phyloP scores from a whole-genome alignment of 1,140 invertebrate genomes.

The Drosophila truncata region DNA sequence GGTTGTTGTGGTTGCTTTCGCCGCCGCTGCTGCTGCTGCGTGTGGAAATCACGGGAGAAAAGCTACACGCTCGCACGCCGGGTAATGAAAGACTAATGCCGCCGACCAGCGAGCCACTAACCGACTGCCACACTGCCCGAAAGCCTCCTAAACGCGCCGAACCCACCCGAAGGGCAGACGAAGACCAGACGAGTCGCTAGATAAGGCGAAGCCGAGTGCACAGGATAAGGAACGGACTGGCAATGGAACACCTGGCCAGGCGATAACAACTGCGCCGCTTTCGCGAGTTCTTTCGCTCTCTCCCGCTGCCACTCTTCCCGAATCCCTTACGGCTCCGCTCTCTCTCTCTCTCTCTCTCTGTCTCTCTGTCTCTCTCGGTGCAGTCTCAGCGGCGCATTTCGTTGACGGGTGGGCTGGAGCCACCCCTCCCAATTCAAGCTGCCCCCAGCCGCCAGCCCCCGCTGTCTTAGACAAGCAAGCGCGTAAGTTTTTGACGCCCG shows the following conservation, averaged over 20 bases:
- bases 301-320: conserved; percentile 1
- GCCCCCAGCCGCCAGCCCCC: conserved; percentile 9
- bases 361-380: conserved; percentile 30
- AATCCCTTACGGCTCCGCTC: background rate
- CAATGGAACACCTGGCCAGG: conserved; percentile 54
- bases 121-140: conserved; percentile 66
- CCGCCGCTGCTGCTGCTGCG: conserved; percentile 57
- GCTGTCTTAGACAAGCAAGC: conserved; percentile 75
- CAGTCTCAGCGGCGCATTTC: conserved; percentile 52
- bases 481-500: conserved; percentile 77
- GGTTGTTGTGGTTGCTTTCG: conserved; percentile 21
- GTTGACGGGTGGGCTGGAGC: background rate
- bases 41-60: conserved; percentile 55
- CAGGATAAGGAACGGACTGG: conserved; percentile 75
- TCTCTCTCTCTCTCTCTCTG: conserved; percentile 40
- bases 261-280: conserved; percentile 61
- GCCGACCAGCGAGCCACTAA: conserved; percentile 37
- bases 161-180: conserved; percentile 8
- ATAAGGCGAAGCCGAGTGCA: conserved; percentile 60
- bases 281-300: conserved; percentile 1
- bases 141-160: conserved; percentile 21
- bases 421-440: background rate
- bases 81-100: conserved; percentile 76
- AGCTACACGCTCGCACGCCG: conserved; percentile 72
- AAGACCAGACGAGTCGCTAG: conserved; percentile 24